Evolutionary conservation across 2,888 invertebrate species (phyloP), one percentile per base, ranked within the genome.

Genomic region (Sesamia inferens): DNA sequence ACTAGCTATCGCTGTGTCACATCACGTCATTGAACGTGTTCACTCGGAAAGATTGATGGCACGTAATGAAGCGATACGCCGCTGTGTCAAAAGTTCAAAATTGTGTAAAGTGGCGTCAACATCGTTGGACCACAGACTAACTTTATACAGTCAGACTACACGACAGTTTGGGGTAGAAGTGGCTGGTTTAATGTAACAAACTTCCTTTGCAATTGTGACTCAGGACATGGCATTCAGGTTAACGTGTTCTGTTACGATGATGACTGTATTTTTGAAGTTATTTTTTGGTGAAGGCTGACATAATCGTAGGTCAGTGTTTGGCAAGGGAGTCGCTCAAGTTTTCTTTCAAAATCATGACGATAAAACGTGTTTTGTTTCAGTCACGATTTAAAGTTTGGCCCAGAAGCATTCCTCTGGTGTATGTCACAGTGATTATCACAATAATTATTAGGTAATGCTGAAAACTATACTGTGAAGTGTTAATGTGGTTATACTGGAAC

Each of bases 21-120:
- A 82, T 87, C 88, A 76, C 71, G 76, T 67, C 61, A 71, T 63
- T 78, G 42, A 82, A 73, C 82, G 79, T 81, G 82, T 79, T 82
- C 78, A 71, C 75, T 68, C 66, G 74, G 77, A 79, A 88, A 89
- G 91, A 91, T 91, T 90, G 90, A 91, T 90, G 90, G 84, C 81
- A 86, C 85, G 80, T 89, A 90, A 90, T 90, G 90, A 89, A 86
- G 84, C 86, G 85, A 85, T 84, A 80, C 83, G 85, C 81, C 76
- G 74, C 82, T 74, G 86, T 88, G 90, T 90, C 89, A 90, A 82
- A 85, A 87, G 89, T 89, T 89, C 88, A 88, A 85, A 86, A 78
- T 77, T 87, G 87, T 88, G 89, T 86, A 85, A 88, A 90, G 86
- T 85, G 84, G 81, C 68, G 71, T 54, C 63, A 77, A 81, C 64